These are phyloP conservation scores for Trichogramma dendrolimi DNA, from an alignment of 2,888 invertebrate species.

Conservation along the genomic window DNA sequence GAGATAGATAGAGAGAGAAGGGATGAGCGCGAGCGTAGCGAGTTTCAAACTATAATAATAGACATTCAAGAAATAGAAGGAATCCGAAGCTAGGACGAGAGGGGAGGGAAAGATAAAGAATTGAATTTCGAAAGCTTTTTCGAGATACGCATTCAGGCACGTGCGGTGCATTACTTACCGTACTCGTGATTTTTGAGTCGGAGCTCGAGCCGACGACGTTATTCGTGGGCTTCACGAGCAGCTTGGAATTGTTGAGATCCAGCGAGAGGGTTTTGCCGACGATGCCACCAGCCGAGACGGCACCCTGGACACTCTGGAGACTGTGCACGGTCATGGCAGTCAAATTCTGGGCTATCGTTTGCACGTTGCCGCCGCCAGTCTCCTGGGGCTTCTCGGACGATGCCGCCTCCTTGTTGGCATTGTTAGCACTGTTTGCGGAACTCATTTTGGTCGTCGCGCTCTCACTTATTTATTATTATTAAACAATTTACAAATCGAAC, in stretches of 20 bases:
- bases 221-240: slow-evolving; percentile 45
- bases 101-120: no score
- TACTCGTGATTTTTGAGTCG: slow-evolving; percentile 44
- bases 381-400: slow-evolving; percentile 33
- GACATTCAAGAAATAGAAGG: no score
- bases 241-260: slow-evolving; percentile 46
- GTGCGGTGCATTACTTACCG: slow-evolving; percentile 31
- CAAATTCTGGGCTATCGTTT: slow-evolving; percentile 43
- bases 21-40: no score
- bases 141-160: background rate
- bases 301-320: slow-evolving; percentile 40
- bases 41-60: no score
- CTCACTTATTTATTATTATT: background rate
- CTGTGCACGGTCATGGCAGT: slow-evolving; percentile 42
- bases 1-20: no score
- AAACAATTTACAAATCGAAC: no score
- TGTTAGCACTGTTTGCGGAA: slow-evolving; percentile 27
- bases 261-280: slow-evolving; percentile 48
- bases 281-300: slow-evolving; percentile 41
- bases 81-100: no score
- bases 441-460: slow-evolving; percentile 11
- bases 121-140: background rate
- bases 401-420: slow-evolving; percentile 38
- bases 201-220: slow-evolving; percentile 42
- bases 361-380: slow-evolving; percentile 31